phyloP scores from a whole-genome alignment of 2,113 vertebrate genomes.

The Tonatia bakeri region DNA sequence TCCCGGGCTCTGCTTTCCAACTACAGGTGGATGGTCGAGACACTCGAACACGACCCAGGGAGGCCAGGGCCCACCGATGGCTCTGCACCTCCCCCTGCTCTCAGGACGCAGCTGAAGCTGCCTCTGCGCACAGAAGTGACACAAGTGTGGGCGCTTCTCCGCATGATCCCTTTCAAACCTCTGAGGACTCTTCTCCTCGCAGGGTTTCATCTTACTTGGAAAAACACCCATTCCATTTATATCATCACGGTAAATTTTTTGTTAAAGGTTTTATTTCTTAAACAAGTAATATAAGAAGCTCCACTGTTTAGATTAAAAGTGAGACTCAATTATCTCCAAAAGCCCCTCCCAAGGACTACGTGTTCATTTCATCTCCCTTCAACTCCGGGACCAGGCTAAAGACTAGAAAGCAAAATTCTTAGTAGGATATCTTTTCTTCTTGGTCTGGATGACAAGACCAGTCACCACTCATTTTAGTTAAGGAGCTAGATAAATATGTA shows the following conservation, averaged over 20 bases:
- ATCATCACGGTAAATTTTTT: not conserved
- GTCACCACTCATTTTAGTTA: not conserved
- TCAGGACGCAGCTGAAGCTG: not conserved
- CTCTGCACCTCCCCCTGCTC: too few relatives aligned
- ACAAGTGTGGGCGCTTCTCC: rapidly evolving
- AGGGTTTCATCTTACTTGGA: not conserved
- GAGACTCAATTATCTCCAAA: not conserved
- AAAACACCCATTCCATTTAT: not conserved
- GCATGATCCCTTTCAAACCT: not conserved
- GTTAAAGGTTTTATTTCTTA: slow-evolving; percentile 4
- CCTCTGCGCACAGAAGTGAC: not conserved
- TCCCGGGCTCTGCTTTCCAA: not conserved
- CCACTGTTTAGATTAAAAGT: not conserved
- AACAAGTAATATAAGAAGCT: not conserved
- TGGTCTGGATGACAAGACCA: not conserved
- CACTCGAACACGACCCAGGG: not conserved
- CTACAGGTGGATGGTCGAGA: not conserved
- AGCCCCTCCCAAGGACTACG: not conserved
- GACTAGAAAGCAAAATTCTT: not conserved
- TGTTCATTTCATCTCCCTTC: not conserved
- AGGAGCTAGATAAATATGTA: not conserved
- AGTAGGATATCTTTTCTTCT: not conserved
- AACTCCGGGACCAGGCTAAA: not conserved
- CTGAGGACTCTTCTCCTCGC: not conserved
- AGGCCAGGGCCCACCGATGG: not conserved